Percentiles rank a stretch among this genome's conserved stretches.
Evolutionary conservation across 2,797 vertebrate genomes (phyloP).

Genomic region (Sebastes hubbsi): DNA sequence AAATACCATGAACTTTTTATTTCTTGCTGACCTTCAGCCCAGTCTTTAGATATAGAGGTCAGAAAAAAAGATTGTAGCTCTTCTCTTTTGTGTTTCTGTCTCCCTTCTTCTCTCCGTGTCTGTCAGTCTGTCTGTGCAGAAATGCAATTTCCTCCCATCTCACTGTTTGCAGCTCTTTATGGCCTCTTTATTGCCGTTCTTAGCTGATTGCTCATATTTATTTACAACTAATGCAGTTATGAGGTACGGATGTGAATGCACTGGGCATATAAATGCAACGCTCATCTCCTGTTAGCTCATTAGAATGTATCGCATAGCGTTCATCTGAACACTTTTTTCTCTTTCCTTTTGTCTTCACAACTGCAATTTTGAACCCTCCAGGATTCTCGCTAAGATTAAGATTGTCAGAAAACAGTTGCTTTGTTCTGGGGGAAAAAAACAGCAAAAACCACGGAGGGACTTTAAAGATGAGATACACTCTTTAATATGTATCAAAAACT

Average conservation of each 20-base stretch:
- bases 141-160: constrained; percentile 66
- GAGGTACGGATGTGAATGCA: constrained; percentile 64
- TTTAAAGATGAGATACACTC: constrained; percentile 55
- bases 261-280: constrained; percentile 68
- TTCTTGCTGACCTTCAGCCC: constrained; percentile 44
- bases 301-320: constrained; percentile 61
- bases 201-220: constrained; percentile 80
- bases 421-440: constrained; percentile 25
- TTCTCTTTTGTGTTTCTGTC: constrained; percentile 52
- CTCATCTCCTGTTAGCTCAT: constrained; percentile 68
- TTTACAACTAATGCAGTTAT: constrained; percentile 74
- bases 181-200: constrained; percentile 69
- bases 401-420: constrained; percentile 37
- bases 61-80: constrained; percentile 21
- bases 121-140: constrained; percentile 30
- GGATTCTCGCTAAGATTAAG: constrained; percentile 32
- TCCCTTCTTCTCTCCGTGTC: constrained; percentile 14
- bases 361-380: constrained; percentile 40
- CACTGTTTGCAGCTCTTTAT: constrained; percentile 65
- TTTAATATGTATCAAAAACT: constrained; percentile 57
- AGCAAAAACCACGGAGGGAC: constrained; percentile 4
- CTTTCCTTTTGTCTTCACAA: constrained; percentile 47
- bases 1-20: constrained; percentile 62
- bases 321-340: constrained; percentile 18
- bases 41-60: constrained; percentile 43